Evolutionary conservation across 2,113 vertebrate genomes (phyloP).

Genomic region (Xenopus laevis): DNA sequence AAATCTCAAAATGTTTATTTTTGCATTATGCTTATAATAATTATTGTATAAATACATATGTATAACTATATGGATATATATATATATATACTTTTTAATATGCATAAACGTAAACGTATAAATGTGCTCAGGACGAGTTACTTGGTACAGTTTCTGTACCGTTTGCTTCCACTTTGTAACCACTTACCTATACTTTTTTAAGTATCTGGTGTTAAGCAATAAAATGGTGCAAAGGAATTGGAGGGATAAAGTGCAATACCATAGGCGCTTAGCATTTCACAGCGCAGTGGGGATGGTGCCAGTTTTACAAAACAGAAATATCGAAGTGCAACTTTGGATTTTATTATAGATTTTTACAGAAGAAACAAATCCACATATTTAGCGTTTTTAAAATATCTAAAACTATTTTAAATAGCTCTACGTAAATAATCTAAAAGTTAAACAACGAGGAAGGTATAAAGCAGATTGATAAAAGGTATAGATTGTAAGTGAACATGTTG

Average conservation of each 20-base stretch:
- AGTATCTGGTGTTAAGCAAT: conserved; percentile 35
- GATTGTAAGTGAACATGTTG: too few species aligned
- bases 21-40: conserved; percentile 70
- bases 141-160: conserved; percentile 45
- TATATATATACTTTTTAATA: too few species aligned
- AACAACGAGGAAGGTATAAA: too few species aligned
- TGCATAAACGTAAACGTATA: conserved; percentile 1
- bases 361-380: not conserved
- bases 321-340: not conserved
- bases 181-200: conserved; percentile 35
- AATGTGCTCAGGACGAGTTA: conserved; percentile 62
- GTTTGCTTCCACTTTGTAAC: conserved; percentile 44
- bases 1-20: conserved; percentile 78
- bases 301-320: conserved; percentile 13
- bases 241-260: conserved; percentile 31
- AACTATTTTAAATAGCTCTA: not conserved
- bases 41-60: conserved; percentile 53
- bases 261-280: conserved; percentile 34
- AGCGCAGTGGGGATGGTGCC: conserved; percentile 12
- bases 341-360: conserved; percentile 6
- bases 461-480: too few species aligned
- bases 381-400: conserved; percentile 16
- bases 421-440: too few species aligned
- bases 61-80: conserved; percentile 38
- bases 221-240: conserved; percentile 32